Percentiles rank a stretch among this genome's conserved stretches.
Conservation (phyloP, 92 coral and sea anemone species). For the Diadumene lineata region DNA sequence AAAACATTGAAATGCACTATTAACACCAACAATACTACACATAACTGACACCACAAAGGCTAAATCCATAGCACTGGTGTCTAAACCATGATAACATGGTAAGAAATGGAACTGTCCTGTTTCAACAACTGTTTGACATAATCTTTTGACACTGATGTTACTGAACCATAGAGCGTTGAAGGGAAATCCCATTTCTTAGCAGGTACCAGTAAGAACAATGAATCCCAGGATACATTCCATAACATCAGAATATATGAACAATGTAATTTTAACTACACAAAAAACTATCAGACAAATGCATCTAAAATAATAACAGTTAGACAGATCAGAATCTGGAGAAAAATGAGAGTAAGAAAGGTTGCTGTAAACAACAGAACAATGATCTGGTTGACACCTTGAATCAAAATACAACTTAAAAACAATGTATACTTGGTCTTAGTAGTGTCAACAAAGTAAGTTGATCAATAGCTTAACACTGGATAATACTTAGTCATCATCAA, state of each 20-base stretch:
- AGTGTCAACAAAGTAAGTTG: too few relatives aligned
- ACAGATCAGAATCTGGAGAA: background rate
- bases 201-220: background rate
- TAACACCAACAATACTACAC: too few relatives aligned
- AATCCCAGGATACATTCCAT: background rate
- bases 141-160: background rate
- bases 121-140: background rate
- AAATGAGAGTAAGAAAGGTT: background rate
- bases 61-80: too few relatives aligned
- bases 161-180: background rate
- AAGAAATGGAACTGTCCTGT: too few relatives aligned
- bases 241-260: background rate
- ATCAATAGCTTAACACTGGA: too few relatives aligned
- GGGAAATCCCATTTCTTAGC: background rate
- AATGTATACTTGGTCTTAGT: too few relatives aligned
- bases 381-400: conserved; percentile 9
- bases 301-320: background rate
- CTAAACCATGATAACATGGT: too few relatives aligned
- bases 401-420: conserved; percentile 1
- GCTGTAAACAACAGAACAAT: background rate
- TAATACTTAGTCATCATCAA: too few relatives aligned
- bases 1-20: background rate
- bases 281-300: background rate
- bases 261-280: background rate
- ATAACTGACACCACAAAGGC: too few relatives aligned